phyloP scores from a whole-genome alignment of 2,113 vertebrate genomes.

The Helogale parvula region DNA sequence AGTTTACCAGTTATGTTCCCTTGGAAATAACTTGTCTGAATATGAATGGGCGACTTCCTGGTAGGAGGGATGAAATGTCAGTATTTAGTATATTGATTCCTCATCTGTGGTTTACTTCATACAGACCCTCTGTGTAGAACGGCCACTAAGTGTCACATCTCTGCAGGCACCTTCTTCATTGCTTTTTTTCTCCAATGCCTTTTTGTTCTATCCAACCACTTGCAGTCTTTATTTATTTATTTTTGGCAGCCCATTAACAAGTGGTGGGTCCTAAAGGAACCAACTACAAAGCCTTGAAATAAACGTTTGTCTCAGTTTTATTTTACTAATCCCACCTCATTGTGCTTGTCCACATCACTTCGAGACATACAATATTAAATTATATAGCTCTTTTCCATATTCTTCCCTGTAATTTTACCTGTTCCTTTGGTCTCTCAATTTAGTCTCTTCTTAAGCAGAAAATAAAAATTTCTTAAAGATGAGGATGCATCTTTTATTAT shows the following conservation, averaged over 20 bases:
- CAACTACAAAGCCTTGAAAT: neutral
- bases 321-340: neutral
- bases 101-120: neutral
- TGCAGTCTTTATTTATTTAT: neutral
- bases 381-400: neutral
- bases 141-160: neutral
- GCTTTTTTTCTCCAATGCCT: neutral
- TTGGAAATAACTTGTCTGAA: neutral
- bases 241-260: neutral
- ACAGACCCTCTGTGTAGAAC: neutral
- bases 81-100: neutral
- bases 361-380: neutral
- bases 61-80: neutral
- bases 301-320: neutral
- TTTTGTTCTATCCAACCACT: neutral
- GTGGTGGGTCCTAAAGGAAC: neutral
- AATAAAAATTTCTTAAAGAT: neutral
- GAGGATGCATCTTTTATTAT: neutral
- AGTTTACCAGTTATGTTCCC: neutral
- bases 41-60: neutral
- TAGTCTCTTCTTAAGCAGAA: neutral
- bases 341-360: neutral
- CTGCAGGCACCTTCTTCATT: neutral
- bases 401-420: neutral
- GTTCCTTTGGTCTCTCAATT: neutral